phyloP scores from a whole-genome alignment of 2,888 invertebrate genomes.

The Stegana nigrithorax region DNA sequence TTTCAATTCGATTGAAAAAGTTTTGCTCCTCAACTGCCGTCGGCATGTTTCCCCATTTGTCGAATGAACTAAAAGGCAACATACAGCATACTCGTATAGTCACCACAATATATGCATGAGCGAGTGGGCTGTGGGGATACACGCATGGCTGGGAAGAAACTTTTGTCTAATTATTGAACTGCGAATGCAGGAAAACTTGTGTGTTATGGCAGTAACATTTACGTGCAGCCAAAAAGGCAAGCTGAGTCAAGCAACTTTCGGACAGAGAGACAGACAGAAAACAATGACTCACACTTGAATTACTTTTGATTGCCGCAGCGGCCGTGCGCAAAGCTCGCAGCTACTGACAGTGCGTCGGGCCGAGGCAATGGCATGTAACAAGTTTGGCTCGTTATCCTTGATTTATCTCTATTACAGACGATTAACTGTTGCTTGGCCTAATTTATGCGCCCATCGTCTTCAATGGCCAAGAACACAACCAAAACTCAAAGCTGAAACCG shows the following conservation, averaged over 20 bases:
- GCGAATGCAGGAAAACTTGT: neutral
- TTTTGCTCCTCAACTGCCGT: constrained; percentile 11
- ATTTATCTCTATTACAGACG: constrained; percentile 18
- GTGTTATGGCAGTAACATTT: neutral
- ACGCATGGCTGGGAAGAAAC: neutral
- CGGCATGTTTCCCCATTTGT: constrained; percentile 18
- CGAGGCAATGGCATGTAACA: neutral
- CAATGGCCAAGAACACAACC: too few relatives aligned
- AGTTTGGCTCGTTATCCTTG: constrained; percentile 16
- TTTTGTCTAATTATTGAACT: constrained; percentile 16
- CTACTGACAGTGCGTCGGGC: too few relatives aligned
- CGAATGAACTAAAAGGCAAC: neutral
- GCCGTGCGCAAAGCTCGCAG: too few relatives aligned
- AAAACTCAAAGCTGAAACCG: neutral
- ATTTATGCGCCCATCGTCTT: constrained; percentile 1
- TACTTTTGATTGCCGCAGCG: constrained; percentile 1
- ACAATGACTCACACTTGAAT: constrained; percentile 11
- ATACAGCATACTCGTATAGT: too few relatives aligned
- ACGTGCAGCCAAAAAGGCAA: neutral
- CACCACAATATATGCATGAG: too few relatives aligned
- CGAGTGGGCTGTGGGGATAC: neutral
- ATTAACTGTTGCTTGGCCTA: constrained; percentile 18
- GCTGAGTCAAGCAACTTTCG: neutral
- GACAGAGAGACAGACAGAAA: neutral
- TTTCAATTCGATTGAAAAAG: constrained; percentile 17